phyloP scores from a whole-genome alignment of 23 tunicate species.

The Clavelina lepadiformis region DNA sequence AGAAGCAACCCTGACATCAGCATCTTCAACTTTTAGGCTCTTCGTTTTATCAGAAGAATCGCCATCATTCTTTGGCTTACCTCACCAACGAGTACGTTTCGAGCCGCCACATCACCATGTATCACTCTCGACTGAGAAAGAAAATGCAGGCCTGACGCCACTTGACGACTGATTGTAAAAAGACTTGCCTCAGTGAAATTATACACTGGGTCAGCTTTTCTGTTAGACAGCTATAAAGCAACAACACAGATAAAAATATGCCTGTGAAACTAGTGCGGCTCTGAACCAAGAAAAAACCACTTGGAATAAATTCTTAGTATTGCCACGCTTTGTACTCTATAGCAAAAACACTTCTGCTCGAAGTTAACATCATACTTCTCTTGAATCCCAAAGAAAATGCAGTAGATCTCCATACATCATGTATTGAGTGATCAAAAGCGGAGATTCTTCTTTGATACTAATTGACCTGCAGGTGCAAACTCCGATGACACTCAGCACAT shows the following conservation, averaged over 20 bases:
- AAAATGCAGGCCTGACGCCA: slow-evolving; percentile 58
- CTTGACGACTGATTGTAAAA: slow-evolving; percentile 46
- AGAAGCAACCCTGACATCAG: too few species aligned
- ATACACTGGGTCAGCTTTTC: slow-evolving; percentile 35
- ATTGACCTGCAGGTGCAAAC: slow-evolving; percentile 26
- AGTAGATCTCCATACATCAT: slow-evolving; percentile 67
- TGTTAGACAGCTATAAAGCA: slow-evolving; percentile 15
- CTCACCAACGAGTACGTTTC: slow-evolving; percentile 68
- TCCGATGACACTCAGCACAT: slow-evolving; percentile 50
- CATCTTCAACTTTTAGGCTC: too few species aligned
- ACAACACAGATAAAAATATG: not conserved
- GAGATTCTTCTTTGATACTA: not conserved
- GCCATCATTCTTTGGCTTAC: too few species aligned
- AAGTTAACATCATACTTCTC: slow-evolving; percentile 27
- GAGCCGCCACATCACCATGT: slow-evolving; percentile 85
- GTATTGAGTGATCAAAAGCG: slow-evolving; percentile 38
- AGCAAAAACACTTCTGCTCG: not conserved
- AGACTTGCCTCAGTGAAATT: slow-evolving; percentile 33
- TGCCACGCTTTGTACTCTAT: not conserved
- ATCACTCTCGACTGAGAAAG: slow-evolving; percentile 28
- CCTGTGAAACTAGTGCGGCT: not conserved
- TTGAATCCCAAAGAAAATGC: slow-evolving; percentile 52
- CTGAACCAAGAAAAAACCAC: not conserved
- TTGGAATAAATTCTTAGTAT: not conserved
- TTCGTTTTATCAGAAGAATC: too few species aligned